Conservation (phyloP, 2,113 vertebrate species). For the Varanus salvator region DNA sequence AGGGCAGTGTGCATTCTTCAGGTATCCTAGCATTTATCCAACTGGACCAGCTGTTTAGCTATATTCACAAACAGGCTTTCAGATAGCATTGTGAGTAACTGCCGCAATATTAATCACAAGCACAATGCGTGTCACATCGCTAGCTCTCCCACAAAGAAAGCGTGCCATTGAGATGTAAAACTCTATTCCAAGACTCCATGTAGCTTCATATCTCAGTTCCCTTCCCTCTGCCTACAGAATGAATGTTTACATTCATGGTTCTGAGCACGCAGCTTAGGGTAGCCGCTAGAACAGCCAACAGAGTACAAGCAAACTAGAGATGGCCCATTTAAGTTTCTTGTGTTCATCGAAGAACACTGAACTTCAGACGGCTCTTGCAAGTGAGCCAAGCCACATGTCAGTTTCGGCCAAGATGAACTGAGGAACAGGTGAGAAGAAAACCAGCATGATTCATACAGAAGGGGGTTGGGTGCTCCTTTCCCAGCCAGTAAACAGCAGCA, state of each 20-base stretch:
- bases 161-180: conserved; percentile 1
- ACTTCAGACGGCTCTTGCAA: neutral
- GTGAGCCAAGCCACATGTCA: neutral
- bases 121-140: neutral
- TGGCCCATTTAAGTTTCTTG: neutral
- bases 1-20: conserved; percentile 29
- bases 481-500: too few species aligned
- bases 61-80: conserved; percentile 31
- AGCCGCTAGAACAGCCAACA: neutral
- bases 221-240: neutral
- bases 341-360: neutral
- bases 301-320: conserved; percentile 1
- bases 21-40: neutral
- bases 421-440: neutral
- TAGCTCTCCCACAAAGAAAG: neutral
- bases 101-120: neutral
- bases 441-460: too few species aligned
- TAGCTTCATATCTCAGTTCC: neutral
- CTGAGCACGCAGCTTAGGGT: neutral
- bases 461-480: too few species aligned
- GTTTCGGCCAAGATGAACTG: neutral
- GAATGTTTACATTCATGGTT: neutral
- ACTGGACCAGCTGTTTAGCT: conserved; percentile 7
- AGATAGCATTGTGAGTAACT: neutral
- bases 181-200: neutral